Percentiles rank a stretch among this genome's conserved stretches.
Conservation (phyloP, 2,113 vertebrate species). For the Mormyrus lacerda region DNA sequence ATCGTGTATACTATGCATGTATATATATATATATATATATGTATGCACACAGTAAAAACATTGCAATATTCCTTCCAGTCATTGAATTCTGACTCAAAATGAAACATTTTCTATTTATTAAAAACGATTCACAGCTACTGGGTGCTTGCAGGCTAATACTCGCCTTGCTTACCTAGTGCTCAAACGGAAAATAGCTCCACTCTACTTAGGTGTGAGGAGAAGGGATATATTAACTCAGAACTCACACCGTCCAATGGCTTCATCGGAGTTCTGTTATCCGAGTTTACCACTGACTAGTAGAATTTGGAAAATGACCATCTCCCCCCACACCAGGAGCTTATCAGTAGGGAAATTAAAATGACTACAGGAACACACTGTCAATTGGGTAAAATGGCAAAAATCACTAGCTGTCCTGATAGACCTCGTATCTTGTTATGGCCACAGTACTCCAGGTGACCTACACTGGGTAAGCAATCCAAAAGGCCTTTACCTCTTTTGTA, state of each 20-base stretch:
- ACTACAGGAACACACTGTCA: not conserved
- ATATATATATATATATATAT: not conserved
- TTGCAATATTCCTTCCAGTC: not conserved
- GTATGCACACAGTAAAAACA: not conserved
- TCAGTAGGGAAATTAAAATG: not conserved
- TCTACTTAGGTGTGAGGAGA: not conserved
- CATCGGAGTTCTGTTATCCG: not conserved
- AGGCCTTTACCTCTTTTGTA: constrained; percentile 10
- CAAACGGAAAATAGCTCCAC: not conserved
- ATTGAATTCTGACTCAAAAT: not conserved
- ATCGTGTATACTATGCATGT: not conserved
- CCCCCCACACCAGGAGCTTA: not conserved
- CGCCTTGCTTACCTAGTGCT: constrained; percentile 22
- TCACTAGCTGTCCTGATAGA: not conserved
- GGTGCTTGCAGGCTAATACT: constrained; percentile 16
- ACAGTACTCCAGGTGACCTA: not conserved
- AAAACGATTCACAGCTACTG: not conserved
- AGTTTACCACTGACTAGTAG: not conserved
- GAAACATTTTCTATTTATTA: not conserved
- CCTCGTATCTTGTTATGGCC: not conserved
- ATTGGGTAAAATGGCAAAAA: not conserved
- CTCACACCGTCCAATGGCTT: not conserved
- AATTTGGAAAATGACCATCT: not conserved
- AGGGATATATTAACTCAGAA: not conserved
- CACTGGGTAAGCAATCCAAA: constrained; percentile 22